phyloP scores from a whole-genome alignment of 2,888 invertebrate genomes.

The Artemia sinica region DNA sequence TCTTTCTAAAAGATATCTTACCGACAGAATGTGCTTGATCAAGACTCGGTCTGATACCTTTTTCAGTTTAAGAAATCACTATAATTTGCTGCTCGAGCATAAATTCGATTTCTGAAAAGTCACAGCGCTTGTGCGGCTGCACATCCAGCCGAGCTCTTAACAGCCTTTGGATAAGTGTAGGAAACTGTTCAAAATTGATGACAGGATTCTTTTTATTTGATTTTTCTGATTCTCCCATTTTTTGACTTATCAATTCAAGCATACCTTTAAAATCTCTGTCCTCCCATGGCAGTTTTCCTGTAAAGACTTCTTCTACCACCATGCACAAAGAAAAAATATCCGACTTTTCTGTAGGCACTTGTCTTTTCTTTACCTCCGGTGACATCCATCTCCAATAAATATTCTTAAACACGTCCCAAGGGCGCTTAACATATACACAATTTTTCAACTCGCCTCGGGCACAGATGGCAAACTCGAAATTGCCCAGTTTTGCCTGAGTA shows the following conservation, averaged over 20 bases:
- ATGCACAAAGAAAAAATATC: not conserved
- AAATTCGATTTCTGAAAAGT: not conserved
- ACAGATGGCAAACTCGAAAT: not conserved
- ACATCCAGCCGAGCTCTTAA: not conserved
- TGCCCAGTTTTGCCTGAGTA: slow-evolving; percentile 1
- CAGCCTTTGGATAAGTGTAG: not conserved
- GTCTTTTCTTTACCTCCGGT: not conserved
- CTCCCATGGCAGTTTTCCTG: not conserved
- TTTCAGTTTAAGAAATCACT: not conserved
- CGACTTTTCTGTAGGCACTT: not conserved
- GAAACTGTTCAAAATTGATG: not conserved
- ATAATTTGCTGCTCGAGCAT: not conserved
- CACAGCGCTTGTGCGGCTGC: not conserved
- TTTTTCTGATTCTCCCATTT: not conserved
- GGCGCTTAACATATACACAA: not conserved
- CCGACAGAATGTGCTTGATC: not conserved
- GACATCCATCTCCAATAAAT: slow-evolving; percentile 3
- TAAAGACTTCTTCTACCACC: not conserved
- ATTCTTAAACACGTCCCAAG: not conserved
- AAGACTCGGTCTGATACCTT: not conserved
- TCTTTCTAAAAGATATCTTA: too few species aligned
- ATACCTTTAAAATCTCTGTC: not conserved
- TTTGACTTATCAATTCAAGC: not conserved
- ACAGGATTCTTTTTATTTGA: not conserved
- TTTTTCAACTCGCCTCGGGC: not conserved